Percentiles rank a stretch among this genome's conserved stretches.
Evolutionary conservation across 37 sponge, comb jelly and placozoan species (phyloP).

Genomic region (Halisarca cf. caerulea): DNA sequence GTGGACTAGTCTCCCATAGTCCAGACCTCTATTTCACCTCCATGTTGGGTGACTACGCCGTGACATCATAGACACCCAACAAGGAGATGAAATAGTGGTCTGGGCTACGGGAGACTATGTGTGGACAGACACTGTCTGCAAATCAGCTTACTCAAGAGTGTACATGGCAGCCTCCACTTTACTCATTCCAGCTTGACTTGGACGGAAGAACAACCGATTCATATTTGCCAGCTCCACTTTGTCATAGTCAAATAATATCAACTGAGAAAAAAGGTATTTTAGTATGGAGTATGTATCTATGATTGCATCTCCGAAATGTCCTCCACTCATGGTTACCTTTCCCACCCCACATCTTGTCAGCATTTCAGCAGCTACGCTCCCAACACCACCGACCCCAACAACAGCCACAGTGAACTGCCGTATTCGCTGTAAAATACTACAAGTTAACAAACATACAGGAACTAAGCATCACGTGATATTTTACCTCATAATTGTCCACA

Average conservation of each 20-base stretch:
- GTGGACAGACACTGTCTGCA: background rate
- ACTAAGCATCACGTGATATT: background rate
- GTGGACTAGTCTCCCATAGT: too few species aligned
- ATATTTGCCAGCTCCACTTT: slow-evolving; percentile 99
- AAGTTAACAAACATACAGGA: background rate
- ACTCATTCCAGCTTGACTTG: slow-evolving; percentile 89
- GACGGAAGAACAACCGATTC: slow-evolving; percentile 98
- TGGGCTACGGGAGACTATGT: background rate
- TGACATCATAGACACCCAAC: too few species aligned
- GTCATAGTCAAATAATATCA: slow-evolving; percentile 97
- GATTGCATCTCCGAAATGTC: too few species aligned
- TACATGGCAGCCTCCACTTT: slow-evolving; percentile 91
- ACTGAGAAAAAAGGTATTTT: slow-evolving; percentile 26
- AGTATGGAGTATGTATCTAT: too few species aligned
- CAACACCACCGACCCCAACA: slow-evolving; percentile 97
- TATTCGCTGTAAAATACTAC: slow-evolving; percentile 37
- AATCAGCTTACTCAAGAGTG: slow-evolving; percentile 51
- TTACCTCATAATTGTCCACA: slow-evolving; percentile 85
- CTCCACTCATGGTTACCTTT: slow-evolving; percentile 52
- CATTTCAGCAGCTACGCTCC: slow-evolving; percentile 98
- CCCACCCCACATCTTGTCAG: slow-evolving; percentile 97
- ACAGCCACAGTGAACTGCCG: slow-evolving; percentile 85
- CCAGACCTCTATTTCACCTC: too few species aligned
- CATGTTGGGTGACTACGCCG: too few species aligned
- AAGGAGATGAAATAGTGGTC: too few species aligned